Conservation (phyloP, 2,113 vertebrate species). For the Panthera uncia region DNA sequence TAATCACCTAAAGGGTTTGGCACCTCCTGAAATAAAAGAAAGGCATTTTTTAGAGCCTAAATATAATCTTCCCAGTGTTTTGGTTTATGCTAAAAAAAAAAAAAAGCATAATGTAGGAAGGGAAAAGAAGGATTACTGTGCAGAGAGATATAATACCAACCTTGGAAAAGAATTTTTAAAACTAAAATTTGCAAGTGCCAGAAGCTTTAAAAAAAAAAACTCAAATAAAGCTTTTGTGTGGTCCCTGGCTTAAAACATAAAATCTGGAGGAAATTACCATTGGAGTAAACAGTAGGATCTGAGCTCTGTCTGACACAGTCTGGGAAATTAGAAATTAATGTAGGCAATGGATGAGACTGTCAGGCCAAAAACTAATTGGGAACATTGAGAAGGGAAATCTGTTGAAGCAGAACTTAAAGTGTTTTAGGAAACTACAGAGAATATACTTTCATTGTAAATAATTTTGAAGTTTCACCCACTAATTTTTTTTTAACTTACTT, state of each 20-base stretch:
- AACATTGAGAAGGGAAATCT: neutral
- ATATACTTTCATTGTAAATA: neutral
- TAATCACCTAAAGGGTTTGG: conserved; percentile 49
- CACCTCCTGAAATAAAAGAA: conserved; percentile 52
- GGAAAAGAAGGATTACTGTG: conserved; percentile 46
- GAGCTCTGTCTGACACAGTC: neutral
- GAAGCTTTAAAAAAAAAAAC: conserved; percentile 42
- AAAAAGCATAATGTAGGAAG: neutral
- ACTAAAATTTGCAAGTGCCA: conserved; percentile 54
- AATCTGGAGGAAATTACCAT: conserved; percentile 55
- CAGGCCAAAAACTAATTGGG: neutral
- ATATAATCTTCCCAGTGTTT: conserved; percentile 49
- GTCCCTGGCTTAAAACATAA: conserved; percentile 41
- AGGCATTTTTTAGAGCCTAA: conserved; percentile 22
- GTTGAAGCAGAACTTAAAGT: neutral
- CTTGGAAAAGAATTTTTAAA: conserved; percentile 53
- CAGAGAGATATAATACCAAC: conserved; percentile 17
- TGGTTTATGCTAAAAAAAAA: conserved; percentile 32
- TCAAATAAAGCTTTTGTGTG: conserved; percentile 60
- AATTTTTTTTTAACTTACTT: neutral
- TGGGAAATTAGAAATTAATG: conserved; percentile 33
- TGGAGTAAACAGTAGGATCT: conserved; percentile 24
- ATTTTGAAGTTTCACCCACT: neutral
- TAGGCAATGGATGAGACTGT: neutral
- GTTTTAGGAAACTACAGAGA: neutral